These are phyloP conservation scores for Virgularia gustaviana DNA, from an alignment of 92 coral and sea anemone genomes.

Conservation along the genomic window DNA sequence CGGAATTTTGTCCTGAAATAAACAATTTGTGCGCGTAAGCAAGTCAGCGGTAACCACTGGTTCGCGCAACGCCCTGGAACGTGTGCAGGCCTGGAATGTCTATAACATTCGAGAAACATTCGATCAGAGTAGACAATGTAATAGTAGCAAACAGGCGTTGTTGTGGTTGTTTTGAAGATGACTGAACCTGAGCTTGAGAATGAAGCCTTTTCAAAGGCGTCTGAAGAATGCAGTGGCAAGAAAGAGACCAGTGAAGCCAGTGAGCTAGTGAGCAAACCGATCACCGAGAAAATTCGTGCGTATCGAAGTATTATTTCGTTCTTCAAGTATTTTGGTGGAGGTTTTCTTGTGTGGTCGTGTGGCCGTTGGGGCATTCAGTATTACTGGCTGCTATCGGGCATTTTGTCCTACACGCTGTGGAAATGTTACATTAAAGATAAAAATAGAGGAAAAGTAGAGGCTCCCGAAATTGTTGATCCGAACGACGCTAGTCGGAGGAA, in stretches of 20 bases:
- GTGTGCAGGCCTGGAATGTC: too few species aligned
- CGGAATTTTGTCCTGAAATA: too few species aligned
- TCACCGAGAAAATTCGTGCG: slow-evolving; percentile 51
- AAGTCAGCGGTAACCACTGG: too few species aligned
- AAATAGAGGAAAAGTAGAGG: slow-evolving; percentile 62
- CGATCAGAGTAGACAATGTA: too few species aligned
- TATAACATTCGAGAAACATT: too few species aligned
- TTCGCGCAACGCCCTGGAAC: too few species aligned
- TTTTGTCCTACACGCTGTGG: slow-evolving; percentile 75
- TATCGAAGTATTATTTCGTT: slow-evolving; percentile 67
- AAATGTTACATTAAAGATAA: slow-evolving; percentile 76
- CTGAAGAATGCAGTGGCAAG: not conserved
- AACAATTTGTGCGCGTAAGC: too few species aligned
- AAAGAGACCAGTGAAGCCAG: not conserved
- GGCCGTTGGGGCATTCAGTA: slow-evolving; percentile 89
- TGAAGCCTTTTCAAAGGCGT: not conserved
- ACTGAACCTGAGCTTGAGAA: not conserved
- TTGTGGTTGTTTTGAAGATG: not conserved
- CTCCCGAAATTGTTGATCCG: slow-evolving; percentile 62
- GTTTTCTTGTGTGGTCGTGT: slow-evolving; percentile 85
- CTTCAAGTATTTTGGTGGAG: slow-evolving; percentile 90
- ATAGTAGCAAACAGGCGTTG: too few species aligned
- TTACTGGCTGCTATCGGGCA: slow-evolving; percentile 79
- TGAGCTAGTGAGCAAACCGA: slow-evolving; percentile 37
- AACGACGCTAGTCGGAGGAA: slow-evolving; percentile 76